Base-by-base conservation (phyloP, 2,888 invertebrate genomes). In the Sylvicola cinctus region DNA sequence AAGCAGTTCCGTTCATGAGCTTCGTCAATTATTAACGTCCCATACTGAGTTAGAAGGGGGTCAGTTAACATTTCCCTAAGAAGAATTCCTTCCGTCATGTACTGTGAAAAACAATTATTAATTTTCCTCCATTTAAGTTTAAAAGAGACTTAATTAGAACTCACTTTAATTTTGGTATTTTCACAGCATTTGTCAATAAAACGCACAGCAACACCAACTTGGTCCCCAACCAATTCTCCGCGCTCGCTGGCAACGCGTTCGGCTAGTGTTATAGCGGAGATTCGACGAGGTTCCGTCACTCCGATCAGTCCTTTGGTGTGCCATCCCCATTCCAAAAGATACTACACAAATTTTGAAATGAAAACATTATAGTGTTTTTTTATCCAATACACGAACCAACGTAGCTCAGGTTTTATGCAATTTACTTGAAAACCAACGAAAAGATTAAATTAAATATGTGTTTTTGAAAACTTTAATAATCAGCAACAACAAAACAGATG, bases 1-100 rank as follows among this genome's bases (percentile, higher is more conserved):
- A 90, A 71, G 33, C 88, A 66, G 1, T 83, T 84, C 29, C 96
- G 64, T 55, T 98, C 96, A 50, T 98, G 98, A 0, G 90, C 93
- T 64, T 95, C 93, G 50, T 95, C 93, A 25, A 95, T 60, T 47
- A 95, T 76, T 3, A 96, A 70, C 2, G 81, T 78, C 29, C 76
- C 71, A 52, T 96, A 98, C 44, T 76, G 76, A 45, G 78, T 76
- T 3, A 98, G 63, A 7, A 98, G 60, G 0, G 96, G 98, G 50
- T 98, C 95, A 0, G 73, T 70, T 66, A 96, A 84, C 70, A 98
- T 83, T 62, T 98, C 96, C 14, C 91, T 65, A 2, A 98, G 62
- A 16, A 98, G 54, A 38, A 96, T 80, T 1, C 96, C 96, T 60
- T 98, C 96, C 0, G 96, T 96, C 74, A 98, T 76, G 47, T 79